Percentiles rank a stretch among this genome's conserved stretches.
These are phyloP conservation scores for Lasaia peninsularis DNA, from an alignment of 1,140 invertebrate genomes.

Conservation along the genomic window DNA sequence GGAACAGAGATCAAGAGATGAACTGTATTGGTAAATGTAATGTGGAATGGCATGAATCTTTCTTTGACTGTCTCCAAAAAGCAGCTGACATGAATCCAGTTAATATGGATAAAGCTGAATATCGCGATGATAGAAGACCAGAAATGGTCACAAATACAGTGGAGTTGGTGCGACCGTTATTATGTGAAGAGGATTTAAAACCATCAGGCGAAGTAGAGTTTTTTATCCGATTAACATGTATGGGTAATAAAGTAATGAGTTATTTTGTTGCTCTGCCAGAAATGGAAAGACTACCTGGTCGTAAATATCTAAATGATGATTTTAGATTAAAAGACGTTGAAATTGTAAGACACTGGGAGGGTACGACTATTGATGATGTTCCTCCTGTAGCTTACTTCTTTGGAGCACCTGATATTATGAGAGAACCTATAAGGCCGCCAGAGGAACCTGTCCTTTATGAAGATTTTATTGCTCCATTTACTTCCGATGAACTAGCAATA, in stretches of 20 bases:
- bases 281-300: constrained; percentile 63
- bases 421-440: constrained; percentile 50
- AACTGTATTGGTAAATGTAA: constrained; percentile 60
- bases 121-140: constrained; percentile 45
- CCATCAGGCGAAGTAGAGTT: constrained; percentile 64
- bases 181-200: constrained; percentile 67
- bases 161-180: constrained; percentile 48
- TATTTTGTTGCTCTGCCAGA: constrained; percentile 64
- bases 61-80: constrained; percentile 54
- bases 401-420: constrained; percentile 58
- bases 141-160: constrained; percentile 65
- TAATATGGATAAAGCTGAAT: constrained; percentile 59
- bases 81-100: constrained; percentile 54
- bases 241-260: constrained; percentile 59
- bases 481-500: constrained; percentile 55
- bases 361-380: constrained; percentile 56
- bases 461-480: constrained; percentile 61
- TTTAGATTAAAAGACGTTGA: constrained; percentile 63
- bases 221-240: constrained; percentile 56
- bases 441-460: constrained; percentile 52
- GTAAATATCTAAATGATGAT: constrained; percentile 65
- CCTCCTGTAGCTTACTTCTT: constrained; percentile 62
- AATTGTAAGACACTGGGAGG: constrained; percentile 66
- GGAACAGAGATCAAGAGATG: constrained; percentile 67
- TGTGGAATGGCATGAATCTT: constrained; percentile 61